Evolutionary conservation across 2,888 invertebrate genomes (phyloP).

Genomic region (Nephrotoma appendiculata): DNA sequence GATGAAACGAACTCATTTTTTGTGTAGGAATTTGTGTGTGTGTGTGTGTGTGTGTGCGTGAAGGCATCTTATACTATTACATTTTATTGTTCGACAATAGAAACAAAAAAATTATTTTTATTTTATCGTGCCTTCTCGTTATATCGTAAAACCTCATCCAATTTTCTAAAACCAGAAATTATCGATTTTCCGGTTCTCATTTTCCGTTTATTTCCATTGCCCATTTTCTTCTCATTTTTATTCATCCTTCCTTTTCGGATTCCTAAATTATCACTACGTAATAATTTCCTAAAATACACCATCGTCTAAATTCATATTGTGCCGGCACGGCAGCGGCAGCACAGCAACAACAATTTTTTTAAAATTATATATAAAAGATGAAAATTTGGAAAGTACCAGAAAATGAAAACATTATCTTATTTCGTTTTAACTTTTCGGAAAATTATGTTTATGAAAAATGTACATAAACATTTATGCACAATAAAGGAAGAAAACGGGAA

Average conservation of each 20-base stretch:
- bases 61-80: neutral
- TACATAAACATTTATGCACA: neutral
- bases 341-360: neutral
- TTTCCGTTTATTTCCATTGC: neutral
- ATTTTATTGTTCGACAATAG: neutral
- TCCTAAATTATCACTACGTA: neutral
- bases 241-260: neutral
- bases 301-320: neutral
- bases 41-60: neutral
- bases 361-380: neutral
- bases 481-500: neutral
- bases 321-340: neutral
- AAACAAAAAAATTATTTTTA: neutral
- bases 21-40: too few species aligned
- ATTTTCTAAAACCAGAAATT: neutral
- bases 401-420: neutral
- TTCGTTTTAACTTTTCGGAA: neutral
- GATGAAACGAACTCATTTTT: neutral
- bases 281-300: neutral
- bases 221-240: neutral
- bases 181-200: neutral
- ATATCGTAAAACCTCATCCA: neutral
- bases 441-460: neutral
- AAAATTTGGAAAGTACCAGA: neutral
- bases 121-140: neutral